A percentile compares a stretch with the other conserved stretches of the same genome.
Evolutionary conservation across 2,113 vertebrate species (phyloP).

Genomic region (Coracopsis vasa): DNA sequence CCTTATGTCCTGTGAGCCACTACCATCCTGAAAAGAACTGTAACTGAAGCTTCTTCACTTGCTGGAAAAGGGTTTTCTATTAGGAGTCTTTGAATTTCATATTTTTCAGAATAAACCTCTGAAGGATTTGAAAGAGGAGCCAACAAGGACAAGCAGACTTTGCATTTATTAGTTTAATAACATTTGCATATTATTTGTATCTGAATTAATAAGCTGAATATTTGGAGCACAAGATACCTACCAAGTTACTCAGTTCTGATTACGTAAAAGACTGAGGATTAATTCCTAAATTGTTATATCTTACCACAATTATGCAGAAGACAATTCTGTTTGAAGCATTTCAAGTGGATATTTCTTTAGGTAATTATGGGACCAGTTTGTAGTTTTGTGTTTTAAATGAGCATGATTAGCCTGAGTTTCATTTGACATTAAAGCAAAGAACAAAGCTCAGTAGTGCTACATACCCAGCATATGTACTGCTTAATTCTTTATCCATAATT

Average conservation of each 20-base stretch:
- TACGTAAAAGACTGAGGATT: neutral
- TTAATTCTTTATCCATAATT: neutral
- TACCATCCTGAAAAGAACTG: neutral
- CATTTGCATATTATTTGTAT: slow-evolving; percentile 34
- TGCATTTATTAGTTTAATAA: slow-evolving; percentile 23
- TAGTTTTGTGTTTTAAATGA: slow-evolving; percentile 33
- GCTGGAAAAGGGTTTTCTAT: neutral
- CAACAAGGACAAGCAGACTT: slow-evolving; percentile 6
- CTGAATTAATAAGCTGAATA: slow-evolving; percentile 1
- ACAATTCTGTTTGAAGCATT: slow-evolving; percentile 26
- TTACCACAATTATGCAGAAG: neutral
- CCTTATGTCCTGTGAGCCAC: neutral
- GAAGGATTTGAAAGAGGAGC: slow-evolving; percentile 1
- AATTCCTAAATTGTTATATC: neutral
- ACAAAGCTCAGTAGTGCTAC: neutral
- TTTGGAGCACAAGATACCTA: neutral
- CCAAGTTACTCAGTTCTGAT: neutral
- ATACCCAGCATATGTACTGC: neutral
- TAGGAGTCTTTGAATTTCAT: neutral
- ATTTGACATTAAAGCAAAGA: neutral
- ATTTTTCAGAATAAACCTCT: neutral
- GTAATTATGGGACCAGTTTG: neutral
- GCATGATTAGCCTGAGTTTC: neutral
- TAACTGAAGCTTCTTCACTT: neutral
- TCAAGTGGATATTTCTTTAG: slow-evolving; percentile 9